A percentile compares a stretch with the other conserved stretches of the same genome.
These are phyloP conservation scores for Acanthosoma haemorrhoidale DNA, from an alignment of 2,888 invertebrate species.

Conservation along the genomic window DNA sequence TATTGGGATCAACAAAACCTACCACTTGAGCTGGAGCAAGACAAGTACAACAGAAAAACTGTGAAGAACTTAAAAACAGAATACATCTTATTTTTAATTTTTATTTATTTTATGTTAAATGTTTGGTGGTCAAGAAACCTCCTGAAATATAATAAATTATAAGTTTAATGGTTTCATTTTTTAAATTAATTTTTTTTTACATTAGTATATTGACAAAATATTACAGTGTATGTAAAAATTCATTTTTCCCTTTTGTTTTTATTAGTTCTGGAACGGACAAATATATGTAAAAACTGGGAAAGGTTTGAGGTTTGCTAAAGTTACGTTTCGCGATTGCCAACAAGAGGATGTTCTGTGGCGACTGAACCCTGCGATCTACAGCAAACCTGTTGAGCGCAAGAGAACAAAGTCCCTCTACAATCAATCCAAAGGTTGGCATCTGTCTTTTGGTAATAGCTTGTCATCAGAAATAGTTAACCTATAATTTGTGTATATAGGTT, in stretches of 20 bases:
- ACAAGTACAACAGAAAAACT: too few relatives aligned
- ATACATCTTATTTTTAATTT: slow-evolving; percentile 14
- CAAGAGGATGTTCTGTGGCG: slow-evolving; percentile 45
- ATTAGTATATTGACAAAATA: neutral
- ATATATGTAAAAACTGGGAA: slow-evolving; percentile 68
- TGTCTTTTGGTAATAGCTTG: neutral
- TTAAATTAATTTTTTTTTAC: neutral
- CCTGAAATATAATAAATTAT: too few relatives aligned
- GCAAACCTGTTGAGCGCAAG: slow-evolving; percentile 20
- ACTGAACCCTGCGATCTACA: slow-evolving; percentile 30
- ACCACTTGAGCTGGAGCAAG: too few relatives aligned
- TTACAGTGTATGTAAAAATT: slow-evolving; percentile 22
- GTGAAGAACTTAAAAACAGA: too few relatives aligned
- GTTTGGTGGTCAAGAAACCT: too few relatives aligned
- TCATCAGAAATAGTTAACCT: neutral
- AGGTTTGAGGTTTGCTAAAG: slow-evolving; percentile 60
- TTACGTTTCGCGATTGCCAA: slow-evolving; percentile 52
- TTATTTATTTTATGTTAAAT: too few relatives aligned
- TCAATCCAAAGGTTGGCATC: neutral
- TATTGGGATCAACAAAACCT: too few relatives aligned
- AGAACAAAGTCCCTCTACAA: slow-evolving; percentile 2
- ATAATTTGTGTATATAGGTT: neutral
- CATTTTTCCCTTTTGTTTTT: too few relatives aligned
- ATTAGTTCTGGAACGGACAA: slow-evolving; percentile 70
- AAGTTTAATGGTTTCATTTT: neutral